Evolutionary conservation across 1,140 invertebrate genomes (phyloP).

Genomic region (Protaetia brevitarsis): DNA sequence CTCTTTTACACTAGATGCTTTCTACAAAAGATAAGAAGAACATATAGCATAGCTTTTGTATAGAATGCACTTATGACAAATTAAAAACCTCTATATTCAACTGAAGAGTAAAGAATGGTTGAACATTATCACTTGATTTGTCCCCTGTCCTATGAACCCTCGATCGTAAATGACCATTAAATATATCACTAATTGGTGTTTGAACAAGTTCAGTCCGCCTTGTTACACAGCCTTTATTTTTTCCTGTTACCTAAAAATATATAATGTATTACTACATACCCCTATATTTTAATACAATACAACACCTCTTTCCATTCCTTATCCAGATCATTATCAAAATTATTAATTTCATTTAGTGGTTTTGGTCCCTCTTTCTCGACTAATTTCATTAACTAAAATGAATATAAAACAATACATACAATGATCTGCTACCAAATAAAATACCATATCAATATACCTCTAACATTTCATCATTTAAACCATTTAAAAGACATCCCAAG

Average conservation of each 20-base stretch:
- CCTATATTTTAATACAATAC: too few species aligned
- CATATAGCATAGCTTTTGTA: background rate
- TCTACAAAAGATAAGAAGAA: slow-evolving; percentile 56
- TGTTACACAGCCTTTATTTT: slow-evolving; percentile 83
- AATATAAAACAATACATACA: slow-evolving; percentile 37
- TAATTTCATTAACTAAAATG: slow-evolving; percentile 68
- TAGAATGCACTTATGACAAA: background rate
- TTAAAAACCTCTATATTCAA: slow-evolving; percentile 83
- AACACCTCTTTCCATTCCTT: slow-evolving; percentile 73
- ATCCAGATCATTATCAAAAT: slow-evolving; percentile 52
- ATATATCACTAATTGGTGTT: slow-evolving; percentile 90
- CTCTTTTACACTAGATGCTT: slow-evolving; percentile 75
- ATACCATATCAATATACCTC: slow-evolving; percentile 56
- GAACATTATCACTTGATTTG: slow-evolving; percentile 74
- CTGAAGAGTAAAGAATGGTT: slow-evolving; percentile 92
- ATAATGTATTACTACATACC: too few species aligned
- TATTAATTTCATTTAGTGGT: background rate
- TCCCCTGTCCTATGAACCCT: slow-evolving; percentile 73
- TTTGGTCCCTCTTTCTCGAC: slow-evolving; percentile 46
- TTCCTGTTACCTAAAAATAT: slow-evolving; percentile 70
- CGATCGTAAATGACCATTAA: slow-evolving; percentile 85
- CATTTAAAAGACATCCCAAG: slow-evolving; percentile 86
- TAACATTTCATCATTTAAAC: slow-evolving; percentile 94
- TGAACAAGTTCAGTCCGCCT: slow-evolving; percentile 74
- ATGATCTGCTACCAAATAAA: background rate